Conservation (phyloP, 2,113 vertebrate genomes). For the Nerophis ophidion region DNA sequence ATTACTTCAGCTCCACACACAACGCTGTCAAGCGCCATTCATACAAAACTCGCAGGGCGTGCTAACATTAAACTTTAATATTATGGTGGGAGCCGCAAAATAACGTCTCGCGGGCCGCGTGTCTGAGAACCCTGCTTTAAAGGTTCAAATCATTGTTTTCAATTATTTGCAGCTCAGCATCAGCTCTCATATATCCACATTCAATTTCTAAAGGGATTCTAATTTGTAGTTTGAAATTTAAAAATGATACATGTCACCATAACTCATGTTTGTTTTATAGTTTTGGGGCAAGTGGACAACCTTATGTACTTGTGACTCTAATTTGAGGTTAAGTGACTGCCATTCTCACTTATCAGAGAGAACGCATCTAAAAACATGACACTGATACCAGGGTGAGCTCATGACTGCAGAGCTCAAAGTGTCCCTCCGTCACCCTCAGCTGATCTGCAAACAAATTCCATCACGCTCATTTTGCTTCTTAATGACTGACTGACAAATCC, state of each 20-base stretch:
- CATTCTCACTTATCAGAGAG: constrained; percentile 31
- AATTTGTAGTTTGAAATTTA: neutral
- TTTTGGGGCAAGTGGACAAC: neutral
- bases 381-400: constrained; percentile 56
- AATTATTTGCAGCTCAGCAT: no score
- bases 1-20: no score
- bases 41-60: no score
- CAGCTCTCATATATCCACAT: neutral
- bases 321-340: constrained; percentile 24
- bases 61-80: no score
- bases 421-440: constrained; percentile 27
- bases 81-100: no score
- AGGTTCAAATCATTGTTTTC: no score
- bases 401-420: constrained; percentile 14
- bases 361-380: constrained; percentile 45
- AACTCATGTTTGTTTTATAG: neutral
- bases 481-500: constrained; percentile 67
- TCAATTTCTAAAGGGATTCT: neutral
- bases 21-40: no score
- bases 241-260: neutral
- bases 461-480: constrained; percentile 56
- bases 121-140: no score
- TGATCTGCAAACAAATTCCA: constrained; percentile 47
- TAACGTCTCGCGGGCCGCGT: no score
- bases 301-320: neutral